Base-by-base conservation (phyloP, 2,888 invertebrate genomes). In the Caenorhabditis japonica region DNA sequence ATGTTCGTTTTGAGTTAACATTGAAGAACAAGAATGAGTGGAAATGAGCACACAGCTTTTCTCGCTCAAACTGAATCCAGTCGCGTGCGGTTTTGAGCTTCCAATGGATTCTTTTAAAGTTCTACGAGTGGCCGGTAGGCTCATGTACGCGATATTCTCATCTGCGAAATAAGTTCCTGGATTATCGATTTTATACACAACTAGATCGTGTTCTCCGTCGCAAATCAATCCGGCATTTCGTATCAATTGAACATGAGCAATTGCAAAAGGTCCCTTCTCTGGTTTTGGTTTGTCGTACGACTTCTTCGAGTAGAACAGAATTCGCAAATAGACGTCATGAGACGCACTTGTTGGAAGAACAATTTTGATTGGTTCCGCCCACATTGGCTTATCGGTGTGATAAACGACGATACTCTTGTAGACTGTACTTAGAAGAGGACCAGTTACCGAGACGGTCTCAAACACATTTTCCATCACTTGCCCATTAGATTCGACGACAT, bases 341-440 rank as follows among this genome's bases (percentile, higher is more conserved):
- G 94, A 94, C 86, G 94, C 93, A 81, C 94, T 94, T 74, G 94
- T 94, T 36, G 94, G 93, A 60, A 95, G 91, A 56, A 91, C 64
- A 39, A 89, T 76, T 91, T 95, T 97, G 86, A 97, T 93, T 0
- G 93, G 94, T 90, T 97, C 97, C 88, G 92, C 92, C 97, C 97
- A 97, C 75, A 93, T 91, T 13, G 97, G 97, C 87, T 93, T 93
- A 85, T 96, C 95, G 84, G 97, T 95, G 85, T 97, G 96, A 88
- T 96, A 95, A 89, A 97, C 96, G 43, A 97, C 94, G 19, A 95
- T 59, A 47, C 81, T 81, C n/a, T 75, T 79, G 61, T 83, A 82
- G 27, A 62, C 64, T 30, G 70, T 73, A 12, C 59, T 52, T 3
- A 49, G 23, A 12, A 70, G 53, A 3, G 58, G 52, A 3, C 77